A percentile compares a stretch with the other conserved stretches of the same genome.
Conservation (phyloP, 2,113 vertebrate genomes). For the Lutjanus erythropterus region DNA sequence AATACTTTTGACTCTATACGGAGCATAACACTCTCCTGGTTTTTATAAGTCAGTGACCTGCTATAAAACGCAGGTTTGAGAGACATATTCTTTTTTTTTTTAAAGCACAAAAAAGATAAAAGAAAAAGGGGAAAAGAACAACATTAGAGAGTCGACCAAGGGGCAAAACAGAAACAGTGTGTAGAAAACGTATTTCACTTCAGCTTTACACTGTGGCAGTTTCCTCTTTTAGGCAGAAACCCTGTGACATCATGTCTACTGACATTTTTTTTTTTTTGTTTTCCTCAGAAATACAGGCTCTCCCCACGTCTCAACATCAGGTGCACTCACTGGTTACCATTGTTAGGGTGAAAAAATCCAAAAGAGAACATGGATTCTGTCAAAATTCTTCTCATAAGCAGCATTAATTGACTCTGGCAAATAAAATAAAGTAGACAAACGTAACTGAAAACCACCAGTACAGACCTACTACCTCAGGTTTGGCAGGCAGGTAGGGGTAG, state of each 20-base stretch:
- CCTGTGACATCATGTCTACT: constrained; percentile 69
- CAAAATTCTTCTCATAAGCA: constrained; percentile 74
- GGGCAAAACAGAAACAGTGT: constrained; percentile 65
- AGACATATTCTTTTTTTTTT: constrained; percentile 67
- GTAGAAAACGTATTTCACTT: constrained; percentile 74
- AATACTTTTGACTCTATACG: constrained; percentile 76
- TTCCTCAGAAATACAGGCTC: constrained; percentile 46
- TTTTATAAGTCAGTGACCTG: constrained; percentile 68
- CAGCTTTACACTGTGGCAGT: constrained; percentile 79
- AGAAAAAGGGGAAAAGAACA: constrained; percentile 49
- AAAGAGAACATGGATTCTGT: constrained; percentile 68
- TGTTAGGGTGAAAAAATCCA: constrained; percentile 62
- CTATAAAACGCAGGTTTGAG: constrained; percentile 69
- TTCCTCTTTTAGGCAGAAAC: constrained; percentile 78
- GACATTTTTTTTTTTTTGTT: constrained; percentile 38
- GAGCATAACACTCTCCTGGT: constrained; percentile 75
- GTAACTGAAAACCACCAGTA: constrained; percentile 54
- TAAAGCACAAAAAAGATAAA: constrained; percentile 62
- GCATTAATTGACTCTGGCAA: constrained; percentile 81
- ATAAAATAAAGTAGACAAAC: constrained; percentile 68
- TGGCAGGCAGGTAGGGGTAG: constrained; percentile 62
- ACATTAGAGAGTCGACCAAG: constrained; percentile 55
- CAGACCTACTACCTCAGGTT: constrained; percentile 57
- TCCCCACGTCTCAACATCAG: constrained; percentile 41
- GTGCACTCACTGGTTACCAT: constrained; percentile 56